phyloP scores from a whole-genome alignment of 2,797 vertebrate species.

The Heterohyrax brucei region DNA sequence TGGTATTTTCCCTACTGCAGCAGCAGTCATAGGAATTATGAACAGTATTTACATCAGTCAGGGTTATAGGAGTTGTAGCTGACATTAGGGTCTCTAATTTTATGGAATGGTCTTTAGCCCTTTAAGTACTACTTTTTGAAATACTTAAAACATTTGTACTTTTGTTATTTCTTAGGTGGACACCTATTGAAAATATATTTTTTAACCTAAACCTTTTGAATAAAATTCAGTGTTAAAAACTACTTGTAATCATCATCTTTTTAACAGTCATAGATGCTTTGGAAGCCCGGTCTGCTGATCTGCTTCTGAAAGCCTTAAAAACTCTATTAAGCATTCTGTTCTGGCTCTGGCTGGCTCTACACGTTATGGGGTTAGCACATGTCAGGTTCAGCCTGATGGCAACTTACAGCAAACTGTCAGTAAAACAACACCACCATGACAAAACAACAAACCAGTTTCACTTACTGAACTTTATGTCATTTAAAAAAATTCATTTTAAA shows the following conservation, averaged over 20 bases:
- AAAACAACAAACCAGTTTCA: not conserved
- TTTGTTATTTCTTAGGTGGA: conserved; percentile 35
- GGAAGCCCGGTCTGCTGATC: not conserved
- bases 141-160: not conserved
- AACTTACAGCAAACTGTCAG: no score
- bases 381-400: not conserved
- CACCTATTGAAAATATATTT: not conserved
- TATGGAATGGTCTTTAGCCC: not conserved
- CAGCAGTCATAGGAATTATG: not conserved
- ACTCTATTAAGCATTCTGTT: not conserved
- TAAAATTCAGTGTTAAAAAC: conserved; percentile 35
- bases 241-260: conserved; percentile 56
- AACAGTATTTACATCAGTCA: not conserved
- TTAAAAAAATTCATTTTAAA: not conserved
- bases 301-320: not conserved
- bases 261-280: not conserved
- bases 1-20: not conserved
- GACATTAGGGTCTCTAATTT: not conserved
- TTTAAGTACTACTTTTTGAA: not conserved
- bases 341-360: not conserved
- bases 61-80: not conserved
- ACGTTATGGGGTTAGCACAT: not conserved
- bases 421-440: no score
- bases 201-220: conserved; percentile 43
- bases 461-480: conserved; percentile 35